These are phyloP conservation scores for Serranochromis macrocephalus DNA, from an alignment of 2,113 vertebrate genomes.

Conservation along the genomic window DNA sequence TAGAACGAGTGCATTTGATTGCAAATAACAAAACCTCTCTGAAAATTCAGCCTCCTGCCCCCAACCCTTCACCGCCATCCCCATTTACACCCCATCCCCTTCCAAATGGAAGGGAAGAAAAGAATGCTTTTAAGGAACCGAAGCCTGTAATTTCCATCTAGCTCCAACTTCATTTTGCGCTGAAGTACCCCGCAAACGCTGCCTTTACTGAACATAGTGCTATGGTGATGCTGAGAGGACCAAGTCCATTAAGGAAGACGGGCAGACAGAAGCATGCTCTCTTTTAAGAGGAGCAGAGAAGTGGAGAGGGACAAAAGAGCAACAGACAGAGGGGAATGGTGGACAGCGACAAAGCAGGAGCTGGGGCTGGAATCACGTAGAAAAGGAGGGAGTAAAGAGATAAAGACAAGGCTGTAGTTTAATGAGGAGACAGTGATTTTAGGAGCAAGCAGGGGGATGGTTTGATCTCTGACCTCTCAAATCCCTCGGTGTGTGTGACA, in stretches of 20 bases:
- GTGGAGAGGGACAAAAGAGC: constrained; percentile 1
- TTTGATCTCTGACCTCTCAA: constrained; percentile 51
- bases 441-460: constrained; percentile 16
- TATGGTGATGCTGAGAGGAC: constrained; percentile 36
- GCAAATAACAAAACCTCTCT: constrained; percentile 48
- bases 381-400: background rate
- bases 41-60: constrained; percentile 5
- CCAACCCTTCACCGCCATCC: background rate
- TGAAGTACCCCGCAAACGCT: constrained; percentile 53
- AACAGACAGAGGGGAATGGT: background rate
- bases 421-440: constrained; percentile 48
- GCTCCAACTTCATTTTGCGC: constrained; percentile 64
- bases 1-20: constrained; percentile 47
- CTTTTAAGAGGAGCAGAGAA: background rate
- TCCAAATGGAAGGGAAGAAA: constrained; percentile 40
- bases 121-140: constrained; percentile 52
- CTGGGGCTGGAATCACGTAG: background rate
- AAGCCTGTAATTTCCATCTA: constrained; percentile 64
- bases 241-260: constrained; percentile 44
- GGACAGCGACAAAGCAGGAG: background rate
- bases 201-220: constrained; percentile 32
- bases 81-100: constrained; percentile 7
- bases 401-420: constrained; percentile 3
- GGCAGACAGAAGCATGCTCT: background rate
- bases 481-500: constrained; percentile 54